A percentile compares a stretch with the other conserved stretches of the same genome.
phyloP scores from a whole-genome alignment of 2,888 invertebrate genomes.

The Aromia moschata region DNA sequence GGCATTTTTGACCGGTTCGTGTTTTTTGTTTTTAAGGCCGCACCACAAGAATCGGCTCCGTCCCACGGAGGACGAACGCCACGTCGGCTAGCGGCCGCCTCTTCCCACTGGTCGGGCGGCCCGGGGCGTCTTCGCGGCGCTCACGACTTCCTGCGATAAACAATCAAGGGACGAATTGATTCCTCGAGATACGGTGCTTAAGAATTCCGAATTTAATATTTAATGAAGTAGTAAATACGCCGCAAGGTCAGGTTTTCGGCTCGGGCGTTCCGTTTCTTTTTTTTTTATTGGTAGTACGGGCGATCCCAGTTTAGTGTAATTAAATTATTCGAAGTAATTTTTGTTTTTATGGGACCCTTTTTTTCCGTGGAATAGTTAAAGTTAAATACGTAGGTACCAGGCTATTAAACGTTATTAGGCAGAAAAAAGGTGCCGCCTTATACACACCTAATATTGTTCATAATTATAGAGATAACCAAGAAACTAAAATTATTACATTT shows the following conservation, averaged over 20 bases:
- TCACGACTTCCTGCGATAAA: slow-evolving; percentile 35
- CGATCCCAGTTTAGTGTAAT: slow-evolving; percentile 6
- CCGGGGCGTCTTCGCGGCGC: slow-evolving; percentile 9
- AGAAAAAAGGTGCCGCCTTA: too few species aligned
- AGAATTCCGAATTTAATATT: slow-evolving; percentile 38
- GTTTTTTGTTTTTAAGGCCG: slow-evolving; percentile 47
- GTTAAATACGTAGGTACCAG: too few species aligned
- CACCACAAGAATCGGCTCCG: slow-evolving; percentile 43
- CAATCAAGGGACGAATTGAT: slow-evolving; percentile 29
- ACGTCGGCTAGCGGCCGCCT: slow-evolving; percentile 29
- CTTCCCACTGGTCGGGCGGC: slow-evolving; percentile 21
- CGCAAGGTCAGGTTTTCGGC: slow-evolving; percentile 30
- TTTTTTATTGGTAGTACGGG: not conserved
- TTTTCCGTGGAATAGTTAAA: not conserved
- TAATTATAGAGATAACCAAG: too few species aligned
- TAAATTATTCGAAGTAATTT: slow-evolving; percentile 11
- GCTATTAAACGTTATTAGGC: too few species aligned
- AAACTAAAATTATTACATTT: too few species aligned
- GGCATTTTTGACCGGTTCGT: slow-evolving; percentile 56
- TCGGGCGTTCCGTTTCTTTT: slow-evolving; percentile 16
- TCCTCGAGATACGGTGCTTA: slow-evolving; percentile 28
- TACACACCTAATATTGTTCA: too few species aligned
- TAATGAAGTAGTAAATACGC: slow-evolving; percentile 38
- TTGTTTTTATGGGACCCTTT: not conserved
- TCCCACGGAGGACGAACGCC: slow-evolving; percentile 30